Evolutionary conservation across 2,888 invertebrate genomes (phyloP).

Genomic region (Bellardia bayeri): DNA sequence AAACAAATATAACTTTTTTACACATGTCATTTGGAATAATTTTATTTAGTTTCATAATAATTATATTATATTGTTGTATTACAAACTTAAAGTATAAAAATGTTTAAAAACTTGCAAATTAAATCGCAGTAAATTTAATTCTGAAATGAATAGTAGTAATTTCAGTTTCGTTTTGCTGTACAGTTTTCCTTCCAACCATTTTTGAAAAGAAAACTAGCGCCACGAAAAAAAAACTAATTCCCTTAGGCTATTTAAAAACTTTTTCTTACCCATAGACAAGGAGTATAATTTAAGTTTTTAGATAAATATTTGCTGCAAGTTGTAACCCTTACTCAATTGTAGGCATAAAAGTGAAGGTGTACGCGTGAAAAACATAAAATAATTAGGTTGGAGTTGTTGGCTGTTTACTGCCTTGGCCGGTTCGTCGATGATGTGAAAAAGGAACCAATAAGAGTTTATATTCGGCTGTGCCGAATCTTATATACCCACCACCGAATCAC

Average conservation of each 20-base stretch:
- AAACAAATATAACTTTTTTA: too few relatives aligned
- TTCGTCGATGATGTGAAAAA: background rate
- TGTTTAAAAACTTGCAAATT: background rate
- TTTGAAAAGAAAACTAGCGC: background rate
- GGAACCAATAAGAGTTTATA: too few relatives aligned
- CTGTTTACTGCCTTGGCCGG: background rate
- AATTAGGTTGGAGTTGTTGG: background rate
- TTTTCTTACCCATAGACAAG: constrained; percentile 20
- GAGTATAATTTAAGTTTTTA: constrained; percentile 26
- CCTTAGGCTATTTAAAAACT: constrained; percentile 29
- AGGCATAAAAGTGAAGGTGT: background rate
- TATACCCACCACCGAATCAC: too few relatives aligned
- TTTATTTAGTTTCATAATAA: too few relatives aligned
- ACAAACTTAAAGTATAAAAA: too few relatives aligned
- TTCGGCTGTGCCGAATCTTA: too few relatives aligned
- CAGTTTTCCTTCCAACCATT: background rate
- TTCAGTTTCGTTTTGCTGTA: background rate
- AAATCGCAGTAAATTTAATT: background rate
- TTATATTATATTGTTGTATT: too few relatives aligned
- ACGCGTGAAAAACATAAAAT: background rate
- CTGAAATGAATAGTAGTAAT: background rate
- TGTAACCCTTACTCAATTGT: constrained; percentile 11
- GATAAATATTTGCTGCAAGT: constrained; percentile 28
- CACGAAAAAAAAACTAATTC: background rate
- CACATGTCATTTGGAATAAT: too few relatives aligned